A percentile compares a stretch with the other conserved stretches of the same genome.
Evolutionary conservation across 2,888 invertebrate species (phyloP).

Genomic region (Reticulitermes lucifugus): DNA sequence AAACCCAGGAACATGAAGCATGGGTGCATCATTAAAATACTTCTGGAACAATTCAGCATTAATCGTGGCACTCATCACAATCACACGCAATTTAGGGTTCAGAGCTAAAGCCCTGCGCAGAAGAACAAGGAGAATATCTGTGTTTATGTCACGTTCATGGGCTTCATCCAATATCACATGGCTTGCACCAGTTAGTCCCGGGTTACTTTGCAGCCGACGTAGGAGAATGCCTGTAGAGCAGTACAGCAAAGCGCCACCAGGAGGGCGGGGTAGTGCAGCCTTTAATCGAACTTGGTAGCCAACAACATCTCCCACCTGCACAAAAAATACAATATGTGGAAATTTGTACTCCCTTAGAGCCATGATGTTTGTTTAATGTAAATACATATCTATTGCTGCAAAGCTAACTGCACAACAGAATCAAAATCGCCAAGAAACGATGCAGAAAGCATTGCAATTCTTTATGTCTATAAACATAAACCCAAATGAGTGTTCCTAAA

Average conservation of each 20-base stretch:
- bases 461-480: too few species aligned
- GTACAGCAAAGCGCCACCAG: constrained; percentile 72
- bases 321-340: constrained; percentile 44
- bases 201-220: constrained; percentile 54
- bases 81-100: constrained; percentile 70
- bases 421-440: too few species aligned
- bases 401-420: too few species aligned
- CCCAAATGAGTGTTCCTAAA: too few species aligned
- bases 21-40: constrained; percentile 64
- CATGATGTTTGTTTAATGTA: too few species aligned
- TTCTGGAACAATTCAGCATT: constrained; percentile 72
- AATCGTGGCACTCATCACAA: constrained; percentile 82
- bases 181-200: constrained; percentile 65
- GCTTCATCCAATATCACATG: constrained; percentile 81
- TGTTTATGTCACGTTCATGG: constrained; percentile 78
- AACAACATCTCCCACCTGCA: constrained; percentile 71
- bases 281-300: constrained; percentile 72
- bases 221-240: constrained; percentile 77
- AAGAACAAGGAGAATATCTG: constrained; percentile 70
- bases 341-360: neutral
- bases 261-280: constrained; percentile 61
- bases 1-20: constrained; percentile 67
- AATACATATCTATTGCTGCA: too few species aligned
- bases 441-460: too few species aligned
- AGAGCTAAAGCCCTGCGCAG: constrained; percentile 67